Conservation (phyloP, 35 echinoderm and acorn worm genomes). For the Eucidaris tribuloides region DNA sequence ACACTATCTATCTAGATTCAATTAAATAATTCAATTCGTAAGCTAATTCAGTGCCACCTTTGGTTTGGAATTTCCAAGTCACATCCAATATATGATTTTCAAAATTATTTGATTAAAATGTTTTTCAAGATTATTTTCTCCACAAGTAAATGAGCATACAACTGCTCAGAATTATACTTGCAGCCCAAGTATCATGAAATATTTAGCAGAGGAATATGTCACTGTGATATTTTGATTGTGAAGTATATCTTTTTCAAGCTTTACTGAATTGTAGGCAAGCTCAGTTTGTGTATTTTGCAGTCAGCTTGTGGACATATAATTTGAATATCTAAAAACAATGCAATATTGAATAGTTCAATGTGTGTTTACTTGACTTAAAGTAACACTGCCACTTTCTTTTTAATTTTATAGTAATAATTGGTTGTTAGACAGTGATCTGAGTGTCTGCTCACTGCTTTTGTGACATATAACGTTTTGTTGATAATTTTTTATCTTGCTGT, state of each 20-base stretch:
- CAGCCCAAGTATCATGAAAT: neutral
- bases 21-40: slow-evolving; percentile 5
- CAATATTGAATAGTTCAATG: no score
- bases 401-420: no score
- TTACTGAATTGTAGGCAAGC: no score
- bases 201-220: neutral
- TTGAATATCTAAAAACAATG: no score
- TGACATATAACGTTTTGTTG: no score
- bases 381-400: no score
- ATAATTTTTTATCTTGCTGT: no score
- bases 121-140: neutral
- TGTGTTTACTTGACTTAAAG: no score
- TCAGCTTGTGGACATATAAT: no score
- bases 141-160: neutral
- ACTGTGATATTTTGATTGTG: neutral
- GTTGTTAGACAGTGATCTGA: no score
- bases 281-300: no score
- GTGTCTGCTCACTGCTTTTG: no score
- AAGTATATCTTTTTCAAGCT: neutral
- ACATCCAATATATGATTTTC: neutral
- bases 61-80: slow-evolving; percentile 12
- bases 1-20: slow-evolving; percentile 25
- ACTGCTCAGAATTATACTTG: neutral
- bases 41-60: slow-evolving; percentile 3
- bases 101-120: neutral